Percentiles rank a stretch among this genome's conserved stretches.
These are phyloP conservation scores for Melipona quadrifasciata DNA, from an alignment of 1,140 invertebrate species.

Conservation along the genomic window DNA sequence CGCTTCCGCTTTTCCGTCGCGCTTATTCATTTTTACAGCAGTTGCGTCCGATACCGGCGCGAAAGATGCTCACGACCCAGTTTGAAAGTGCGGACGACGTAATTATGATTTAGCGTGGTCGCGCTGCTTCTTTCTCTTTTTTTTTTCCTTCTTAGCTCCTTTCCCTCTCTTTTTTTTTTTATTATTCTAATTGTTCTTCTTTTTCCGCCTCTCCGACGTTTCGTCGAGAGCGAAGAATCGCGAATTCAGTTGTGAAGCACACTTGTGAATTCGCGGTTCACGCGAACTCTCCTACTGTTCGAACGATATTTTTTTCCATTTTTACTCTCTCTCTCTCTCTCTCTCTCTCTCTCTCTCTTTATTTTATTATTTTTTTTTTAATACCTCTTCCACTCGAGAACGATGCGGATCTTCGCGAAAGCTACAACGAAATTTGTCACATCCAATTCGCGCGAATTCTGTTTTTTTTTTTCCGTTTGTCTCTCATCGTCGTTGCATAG, in stretches of 20 bases:
- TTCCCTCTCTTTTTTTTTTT: background rate
- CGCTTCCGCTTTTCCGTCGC: constrained; percentile 34
- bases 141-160: background rate
- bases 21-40: constrained; percentile 52
- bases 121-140: background rate
- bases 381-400: background rate
- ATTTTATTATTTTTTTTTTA: too few species aligned
- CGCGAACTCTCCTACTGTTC: too few species aligned
- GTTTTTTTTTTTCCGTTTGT: background rate
- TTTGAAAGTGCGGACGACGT: constrained; percentile 36
- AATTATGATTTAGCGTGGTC: constrained; percentile 49
- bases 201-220: background rate
- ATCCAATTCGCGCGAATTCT: background rate
- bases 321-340: too few species aligned
- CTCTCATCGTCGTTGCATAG: background rate
- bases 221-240: too few species aligned
- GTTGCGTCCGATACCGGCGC: constrained; percentile 37
- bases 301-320: too few species aligned
- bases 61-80: constrained; percentile 48
- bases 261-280: too few species aligned
- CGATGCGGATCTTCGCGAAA: background rate
- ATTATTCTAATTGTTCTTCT: background rate
- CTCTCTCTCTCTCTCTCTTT: too few species aligned
- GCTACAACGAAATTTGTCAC: background rate
- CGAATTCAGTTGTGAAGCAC: too few species aligned